Evolutionary conservation across 2,113 vertebrate species (phyloP).

Genomic region (Numida meleagris): DNA sequence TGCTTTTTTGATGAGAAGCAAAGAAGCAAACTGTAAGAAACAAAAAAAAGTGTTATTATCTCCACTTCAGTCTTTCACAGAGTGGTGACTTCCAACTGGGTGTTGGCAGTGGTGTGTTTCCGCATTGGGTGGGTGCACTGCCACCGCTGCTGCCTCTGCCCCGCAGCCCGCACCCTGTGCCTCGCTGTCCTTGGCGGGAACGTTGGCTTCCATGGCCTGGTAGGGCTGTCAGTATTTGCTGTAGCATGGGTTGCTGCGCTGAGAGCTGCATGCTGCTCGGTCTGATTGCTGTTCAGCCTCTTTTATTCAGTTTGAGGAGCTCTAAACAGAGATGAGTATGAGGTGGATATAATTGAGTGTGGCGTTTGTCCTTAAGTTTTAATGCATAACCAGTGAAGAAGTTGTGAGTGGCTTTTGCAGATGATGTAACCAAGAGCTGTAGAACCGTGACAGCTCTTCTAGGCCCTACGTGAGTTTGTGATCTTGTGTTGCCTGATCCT

Average conservation of each 20-base stretch:
- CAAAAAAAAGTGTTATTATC: background rate
- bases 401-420: background rate
- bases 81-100: background rate
- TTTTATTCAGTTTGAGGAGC: background rate
- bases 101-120: background rate
- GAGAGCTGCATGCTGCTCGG: background rate
- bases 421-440: background rate
- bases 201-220: too few species aligned
- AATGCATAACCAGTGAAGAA: too few species aligned
- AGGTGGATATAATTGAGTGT: background rate
- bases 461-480: background rate
- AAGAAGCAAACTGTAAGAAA: background rate
- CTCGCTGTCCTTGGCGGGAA: background rate
- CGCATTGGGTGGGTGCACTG: background rate
- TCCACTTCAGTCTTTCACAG: background rate
- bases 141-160: background rate
- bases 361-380: background rate
- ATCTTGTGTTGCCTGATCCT: background rate
- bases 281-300: background rate
- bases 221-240: background rate
- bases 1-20: background rate
- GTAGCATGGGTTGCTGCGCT: background rate
- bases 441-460: background rate
- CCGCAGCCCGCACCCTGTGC: background rate
- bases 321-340: background rate